A percentile compares a stretch with the other conserved stretches of the same genome.
Conservation (phyloP, 2,888 invertebrate genomes). For the Penaeus monodon region DNA sequence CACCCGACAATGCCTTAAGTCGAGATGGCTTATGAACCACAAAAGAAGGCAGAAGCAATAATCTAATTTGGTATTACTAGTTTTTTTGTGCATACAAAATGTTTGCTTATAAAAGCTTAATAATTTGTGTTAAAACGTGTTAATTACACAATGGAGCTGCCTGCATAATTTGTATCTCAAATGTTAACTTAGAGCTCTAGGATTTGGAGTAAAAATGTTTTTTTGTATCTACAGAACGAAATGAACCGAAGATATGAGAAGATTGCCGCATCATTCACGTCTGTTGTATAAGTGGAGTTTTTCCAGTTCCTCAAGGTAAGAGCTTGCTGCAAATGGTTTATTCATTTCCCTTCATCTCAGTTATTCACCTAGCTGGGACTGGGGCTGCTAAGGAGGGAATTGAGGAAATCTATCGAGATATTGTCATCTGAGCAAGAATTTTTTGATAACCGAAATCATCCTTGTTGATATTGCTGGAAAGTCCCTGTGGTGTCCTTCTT, state of each 20-base stretch:
- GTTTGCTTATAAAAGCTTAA: background rate
- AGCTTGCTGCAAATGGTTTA: background rate
- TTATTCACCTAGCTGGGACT: background rate
- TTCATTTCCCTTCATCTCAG: conserved; percentile 2
- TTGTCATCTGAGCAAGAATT: too few relatives aligned
- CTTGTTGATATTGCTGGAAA: too few relatives aligned
- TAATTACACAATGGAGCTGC: too few relatives aligned
- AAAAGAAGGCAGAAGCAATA: too few relatives aligned
- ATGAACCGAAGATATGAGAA: too few relatives aligned
- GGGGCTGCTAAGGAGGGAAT: background rate
- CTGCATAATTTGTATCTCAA: background rate
- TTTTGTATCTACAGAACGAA: too few relatives aligned
- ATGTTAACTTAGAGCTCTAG: background rate
- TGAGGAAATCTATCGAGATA: conserved; percentile 5
- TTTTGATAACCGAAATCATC: too few relatives aligned
- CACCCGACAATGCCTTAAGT: too few relatives aligned
- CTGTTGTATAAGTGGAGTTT: background rate
- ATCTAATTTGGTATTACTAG: background rate
- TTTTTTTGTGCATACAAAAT: background rate
- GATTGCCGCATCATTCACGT: background rate
- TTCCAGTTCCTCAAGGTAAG: background rate
- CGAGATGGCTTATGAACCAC: too few relatives aligned
- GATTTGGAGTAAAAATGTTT: background rate
- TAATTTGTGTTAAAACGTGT: background rate
- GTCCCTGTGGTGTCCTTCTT: too few relatives aligned